Evolutionary conservation across 2,797 vertebrate genomes (phyloP), one percentile per base, ranked within the genome.

Genomic region (Coilia nasus): DNA sequence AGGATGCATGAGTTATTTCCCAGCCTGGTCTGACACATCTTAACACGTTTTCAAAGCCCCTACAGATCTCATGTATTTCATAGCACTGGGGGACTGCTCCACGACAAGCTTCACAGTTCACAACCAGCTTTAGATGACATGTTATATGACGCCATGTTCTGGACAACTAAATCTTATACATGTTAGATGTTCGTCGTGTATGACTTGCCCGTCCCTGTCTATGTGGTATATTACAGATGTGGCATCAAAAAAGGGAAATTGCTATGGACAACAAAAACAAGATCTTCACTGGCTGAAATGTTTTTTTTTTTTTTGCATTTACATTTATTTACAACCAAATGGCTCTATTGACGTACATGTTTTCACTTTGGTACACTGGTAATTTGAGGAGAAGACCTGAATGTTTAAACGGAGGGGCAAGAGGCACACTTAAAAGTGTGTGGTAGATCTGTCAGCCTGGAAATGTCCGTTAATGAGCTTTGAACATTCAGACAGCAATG

Each of bases 1-100:
- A 82, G 87, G 64, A 89, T 85, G 82, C 75, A 84, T 82, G 67
- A 90, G 87, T 82, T 85, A 82, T 89, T 83, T 86, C 62, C 75
- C 83, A 54, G 14, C 83, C 82, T 60, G 64, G 46, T 50, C 59
- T 82, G 31, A 21, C 86, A 85, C 86, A 84, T 86, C 23, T 84
- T 83, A 85, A 86, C 62, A 82, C 67, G 15, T 88, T 81, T 81
- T 57, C 54, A 9, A 78, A 78, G 31, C 46, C 44, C 85, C 19
- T 82, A 81, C 50, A 86, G 28, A 83, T 87, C 81, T 62, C 84
- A 86, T 85, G 82, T 84, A 82, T 59, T 82, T 84, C 15, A 57
- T 56, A 81, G 81, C 82, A 46, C 14, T 2, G 35, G 57, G 86
- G 86, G 80, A 62, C 7, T 47, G 19, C 64, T 86, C 83, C 67